Percentiles rank a stretch among this genome's conserved stretches.
Evolutionary conservation across 64 coral and sea anemone genomes (phyloP).

Genomic region (Actinia equina): DNA sequence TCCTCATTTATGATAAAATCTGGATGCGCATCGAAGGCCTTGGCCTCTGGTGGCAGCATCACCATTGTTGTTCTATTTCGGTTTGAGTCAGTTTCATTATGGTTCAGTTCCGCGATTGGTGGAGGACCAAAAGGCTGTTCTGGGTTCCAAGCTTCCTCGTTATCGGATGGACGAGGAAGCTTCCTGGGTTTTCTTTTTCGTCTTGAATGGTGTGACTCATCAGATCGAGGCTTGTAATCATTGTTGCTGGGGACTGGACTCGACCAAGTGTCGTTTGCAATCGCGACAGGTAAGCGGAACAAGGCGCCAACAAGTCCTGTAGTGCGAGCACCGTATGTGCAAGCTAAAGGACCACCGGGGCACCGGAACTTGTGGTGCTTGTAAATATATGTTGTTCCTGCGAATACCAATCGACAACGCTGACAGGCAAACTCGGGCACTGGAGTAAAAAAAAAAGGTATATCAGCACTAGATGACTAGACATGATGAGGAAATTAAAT

Average conservation of each 20-base stretch:
- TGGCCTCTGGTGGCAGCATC: constrained; percentile 12
- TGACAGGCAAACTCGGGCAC: constrained; percentile 27
- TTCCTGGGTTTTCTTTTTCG: constrained; percentile 30
- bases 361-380: constrained; percentile 27
- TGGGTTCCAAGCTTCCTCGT: constrained; percentile 18
- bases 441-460: not conserved
- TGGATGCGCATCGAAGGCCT: not conserved
- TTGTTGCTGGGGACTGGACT: not conserved
- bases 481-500: no score
- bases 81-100: not conserved
- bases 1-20: not conserved
- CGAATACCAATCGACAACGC: constrained; percentile 17
- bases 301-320: constrained; percentile 27
- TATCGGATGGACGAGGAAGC: constrained; percentile 2
- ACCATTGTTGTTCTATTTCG: not conserved
- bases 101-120: not conserved
- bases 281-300: constrained; percentile 18
- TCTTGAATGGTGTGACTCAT: constrained; percentile 22
- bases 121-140: constrained; percentile 30
- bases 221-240: not conserved
- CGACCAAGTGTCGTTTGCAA: constrained; percentile 4
- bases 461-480: not conserved
- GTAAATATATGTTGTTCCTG: constrained; percentile 21
- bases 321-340: constrained; percentile 9
- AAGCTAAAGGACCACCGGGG: not conserved